Percentiles rank a stretch among this genome's conserved stretches.
phyloP scores from a whole-genome alignment of 2,113 vertebrate genomes.

The Argyrosomus japonicus region DNA sequence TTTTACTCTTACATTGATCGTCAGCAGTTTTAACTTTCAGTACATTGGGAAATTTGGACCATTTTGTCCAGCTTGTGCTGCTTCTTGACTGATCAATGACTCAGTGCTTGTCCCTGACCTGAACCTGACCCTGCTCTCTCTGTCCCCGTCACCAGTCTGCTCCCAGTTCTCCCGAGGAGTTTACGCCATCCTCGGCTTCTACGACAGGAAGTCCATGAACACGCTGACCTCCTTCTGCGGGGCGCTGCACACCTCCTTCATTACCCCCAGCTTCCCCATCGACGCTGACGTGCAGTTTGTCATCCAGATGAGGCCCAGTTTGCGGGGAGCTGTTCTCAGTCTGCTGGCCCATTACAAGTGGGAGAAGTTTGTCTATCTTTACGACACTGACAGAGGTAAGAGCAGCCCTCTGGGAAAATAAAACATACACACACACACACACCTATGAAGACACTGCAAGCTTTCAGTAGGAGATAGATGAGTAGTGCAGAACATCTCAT shows the following conservation, averaged over 20 bases:
- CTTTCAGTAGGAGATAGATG: conserved; percentile 2
- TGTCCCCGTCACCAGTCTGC: conserved; percentile 88
- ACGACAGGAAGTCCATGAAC: conserved; percentile 99
- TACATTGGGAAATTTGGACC: not conserved
- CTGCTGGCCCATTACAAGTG: conserved; percentile 94
- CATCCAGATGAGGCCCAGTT: conserved; percentile 95
- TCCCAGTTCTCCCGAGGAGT: conserved; percentile 99
- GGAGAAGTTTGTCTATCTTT: conserved; percentile 98
- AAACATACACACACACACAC: conserved; percentile 6
- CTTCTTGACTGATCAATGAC: conserved; percentile 8
- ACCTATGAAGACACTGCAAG: not conserved
- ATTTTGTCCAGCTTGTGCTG: not conserved
- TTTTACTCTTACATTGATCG: not conserved
- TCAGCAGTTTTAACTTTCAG: not conserved
- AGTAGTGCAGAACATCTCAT: conserved; percentile 5
- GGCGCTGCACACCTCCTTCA: conserved; percentile 96
- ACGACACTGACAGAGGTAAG: conserved; percentile 98
- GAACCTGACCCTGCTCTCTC: conserved; percentile 36
- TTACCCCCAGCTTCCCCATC: conserved; percentile 96
- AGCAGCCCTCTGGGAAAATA: not conserved
- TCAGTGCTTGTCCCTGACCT: conserved; percentile 56
- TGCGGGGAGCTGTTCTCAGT: conserved; percentile 92
- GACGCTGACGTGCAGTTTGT: conserved; percentile 97
- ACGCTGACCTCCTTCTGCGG: conserved; percentile 98
- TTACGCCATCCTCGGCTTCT: conserved; percentile 99